Base-by-base conservation (phyloP, 2,888 invertebrate genomes). In the Aporophyla lueneburgensis region DNA sequence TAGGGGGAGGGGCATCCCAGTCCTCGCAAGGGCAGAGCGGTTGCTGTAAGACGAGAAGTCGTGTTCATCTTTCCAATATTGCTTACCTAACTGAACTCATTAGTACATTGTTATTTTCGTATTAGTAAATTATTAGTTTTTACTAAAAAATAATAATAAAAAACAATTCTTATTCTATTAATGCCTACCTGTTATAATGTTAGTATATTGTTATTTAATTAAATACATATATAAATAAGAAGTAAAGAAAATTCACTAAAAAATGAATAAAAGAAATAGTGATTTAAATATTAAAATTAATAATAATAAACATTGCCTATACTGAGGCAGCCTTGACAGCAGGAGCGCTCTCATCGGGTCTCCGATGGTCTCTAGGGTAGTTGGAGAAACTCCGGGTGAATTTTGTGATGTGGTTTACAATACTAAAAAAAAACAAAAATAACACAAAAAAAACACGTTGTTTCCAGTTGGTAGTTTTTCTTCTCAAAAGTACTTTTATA, bases 351-450 rank as follows among this genome's bases (percentile, higher is more conserved):
- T 49, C 33, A 49, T 54, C n/a, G 19, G 27, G 33, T 33, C 33
- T 33, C 33, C 33, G 33, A 33, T 33, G 54, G 40, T 51, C 14
- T 12, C 59, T 43, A 16, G 21, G 7, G 76, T 40, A 49, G 76
- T 19, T 51, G 40, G 14, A 27, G n/a, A 16, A 54, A 40, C 33
- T 49, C 69, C 49, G 40, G n/a, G 12, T 40, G 12, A n/a, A 12
- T 49, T 19, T 33, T 51, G 16, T 33, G 46, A 24, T n/a, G 59
- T 24, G 16, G 75, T 54, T 49, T 9, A 53, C 0, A 27, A 54
- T 69, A 76, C 69, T 69, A 76, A 76, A 76, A 77, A 69, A 49
- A 9, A 27, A 21, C 24, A 58, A 56, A 1, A 53, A 0, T 33
- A 14, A 27, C 40, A 19, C 33, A 33, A 58, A 21, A 46, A 21